Conservation (phyloP, 2,888 invertebrate genomes). For the Allygus modestus region DNA sequence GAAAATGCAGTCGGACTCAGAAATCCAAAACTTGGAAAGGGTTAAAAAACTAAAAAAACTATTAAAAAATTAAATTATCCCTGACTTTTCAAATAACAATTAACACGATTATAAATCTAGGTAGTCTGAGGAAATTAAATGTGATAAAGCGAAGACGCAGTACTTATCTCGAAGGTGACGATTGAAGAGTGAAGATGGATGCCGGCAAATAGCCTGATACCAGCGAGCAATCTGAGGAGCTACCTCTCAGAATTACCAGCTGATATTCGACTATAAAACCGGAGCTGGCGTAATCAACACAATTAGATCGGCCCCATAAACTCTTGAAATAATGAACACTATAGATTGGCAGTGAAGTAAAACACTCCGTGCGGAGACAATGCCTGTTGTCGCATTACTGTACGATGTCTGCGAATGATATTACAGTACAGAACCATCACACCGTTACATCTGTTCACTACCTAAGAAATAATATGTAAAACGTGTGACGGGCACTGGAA, state of each 20-base stretch:
- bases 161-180: slow-evolving; percentile 16
- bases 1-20: no score
- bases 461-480: no score
- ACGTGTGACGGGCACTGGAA: no score
- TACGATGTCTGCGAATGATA: no score
- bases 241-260: slow-evolving; percentile 97
- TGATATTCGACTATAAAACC: slow-evolving; percentile 90
- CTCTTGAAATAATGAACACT: slow-evolving; percentile 29
- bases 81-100: no score
- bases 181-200: background rate
- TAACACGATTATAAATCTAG: no score
- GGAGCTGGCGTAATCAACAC: slow-evolving; percentile 72
- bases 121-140: no score
- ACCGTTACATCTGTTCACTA: no score
- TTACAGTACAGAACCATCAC: no score
- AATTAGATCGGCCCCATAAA: slow-evolving; percentile 42
- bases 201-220: slow-evolving; percentile 79
- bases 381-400: background rate
- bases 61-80: no score
- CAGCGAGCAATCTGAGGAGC: slow-evolving; percentile 91
- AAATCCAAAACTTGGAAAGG: no score
- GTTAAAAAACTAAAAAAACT: no score
- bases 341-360: slow-evolving; percentile 35
- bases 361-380: slow-evolving; percentile 14
- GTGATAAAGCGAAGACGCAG: background rate